These are phyloP conservation scores for Hemiprocne comata DNA, from an alignment of 2,113 vertebrate genomes.

Conservation along the genomic window DNA sequence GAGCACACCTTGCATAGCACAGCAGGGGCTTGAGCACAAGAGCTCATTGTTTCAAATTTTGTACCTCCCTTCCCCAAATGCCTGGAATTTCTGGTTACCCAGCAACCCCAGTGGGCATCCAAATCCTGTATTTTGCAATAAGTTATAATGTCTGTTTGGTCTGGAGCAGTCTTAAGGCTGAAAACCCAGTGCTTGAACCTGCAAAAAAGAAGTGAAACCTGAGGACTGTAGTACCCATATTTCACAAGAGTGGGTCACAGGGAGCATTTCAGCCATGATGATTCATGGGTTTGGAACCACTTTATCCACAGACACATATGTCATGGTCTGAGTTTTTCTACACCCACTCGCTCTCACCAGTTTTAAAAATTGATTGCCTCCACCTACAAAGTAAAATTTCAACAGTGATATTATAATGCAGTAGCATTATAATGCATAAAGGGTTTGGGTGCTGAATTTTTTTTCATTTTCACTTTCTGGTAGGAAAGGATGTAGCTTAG, in stretches of 20 bases:
- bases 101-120: background rate
- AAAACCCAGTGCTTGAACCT: background rate
- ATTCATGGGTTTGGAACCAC: background rate
- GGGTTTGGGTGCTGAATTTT: background rate
- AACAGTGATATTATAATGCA: background rate
- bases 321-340: background rate
- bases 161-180: background rate
- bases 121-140: background rate
- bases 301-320: background rate
- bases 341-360: background rate
- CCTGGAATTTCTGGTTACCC: conserved; percentile 36
- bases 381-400: background rate
- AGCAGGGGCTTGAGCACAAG: background rate
- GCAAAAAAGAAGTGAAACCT: background rate
- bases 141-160: background rate
- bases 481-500: background rate
- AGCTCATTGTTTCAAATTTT: background rate
- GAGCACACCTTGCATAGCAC: background rate
- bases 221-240: background rate
- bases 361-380: background rate
- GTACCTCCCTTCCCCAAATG: background rate
- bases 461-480: background rate
- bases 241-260: background rate
- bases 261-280: background rate
- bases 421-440: background rate